Percentiles rank a stretch among this genome's conserved stretches.
Evolutionary conservation across 1,140 invertebrate species (phyloP).

Genomic region (Thalassaphorura encarpata): DNA sequence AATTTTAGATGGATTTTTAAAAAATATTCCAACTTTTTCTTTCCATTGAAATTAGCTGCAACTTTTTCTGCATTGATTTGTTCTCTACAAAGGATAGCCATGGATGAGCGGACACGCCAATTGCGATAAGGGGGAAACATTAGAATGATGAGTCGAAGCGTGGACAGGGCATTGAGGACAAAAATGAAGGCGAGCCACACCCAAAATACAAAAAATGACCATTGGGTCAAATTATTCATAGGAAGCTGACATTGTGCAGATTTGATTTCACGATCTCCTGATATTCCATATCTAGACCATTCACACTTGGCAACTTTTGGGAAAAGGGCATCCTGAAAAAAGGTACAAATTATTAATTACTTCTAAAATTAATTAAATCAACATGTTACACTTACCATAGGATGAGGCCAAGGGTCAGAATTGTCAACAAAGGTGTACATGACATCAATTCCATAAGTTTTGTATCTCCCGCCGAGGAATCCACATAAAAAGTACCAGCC

Average conservation of each 20-base stretch:
- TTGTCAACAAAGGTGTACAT: neutral
- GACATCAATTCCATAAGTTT: constrained; percentile 11
- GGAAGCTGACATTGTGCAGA: constrained; percentile 11
- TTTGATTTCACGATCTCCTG: constrained; percentile 5
- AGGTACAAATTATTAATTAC: too few species aligned
- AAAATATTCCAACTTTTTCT: too few species aligned
- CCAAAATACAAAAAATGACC: constrained; percentile 4
- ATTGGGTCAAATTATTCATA: constrained; percentile 19
- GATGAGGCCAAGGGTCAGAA: constrained; percentile 14
- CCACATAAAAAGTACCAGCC: constrained; percentile 11
- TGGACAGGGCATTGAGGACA: constrained; percentile 4
- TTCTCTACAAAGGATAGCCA: too few species aligned
- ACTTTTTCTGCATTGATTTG: too few species aligned
- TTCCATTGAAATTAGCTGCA: too few species aligned
- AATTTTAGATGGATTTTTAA: too few species aligned
- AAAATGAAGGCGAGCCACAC: constrained; percentile 13
- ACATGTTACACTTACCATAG: too few species aligned
- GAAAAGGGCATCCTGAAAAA: constrained; percentile 19
- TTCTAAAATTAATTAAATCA: too few species aligned
- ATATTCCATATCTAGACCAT: constrained; percentile 13
- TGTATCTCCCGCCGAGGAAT: constrained; percentile 12
- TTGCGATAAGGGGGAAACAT: neutral
- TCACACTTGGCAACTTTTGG: constrained; percentile 23
- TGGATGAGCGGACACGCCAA: too few species aligned
- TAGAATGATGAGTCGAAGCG: neutral